These are phyloP conservation scores for Thecophora atra DNA, from an alignment of 2,888 invertebrate genomes.

Conservation along the genomic window DNA sequence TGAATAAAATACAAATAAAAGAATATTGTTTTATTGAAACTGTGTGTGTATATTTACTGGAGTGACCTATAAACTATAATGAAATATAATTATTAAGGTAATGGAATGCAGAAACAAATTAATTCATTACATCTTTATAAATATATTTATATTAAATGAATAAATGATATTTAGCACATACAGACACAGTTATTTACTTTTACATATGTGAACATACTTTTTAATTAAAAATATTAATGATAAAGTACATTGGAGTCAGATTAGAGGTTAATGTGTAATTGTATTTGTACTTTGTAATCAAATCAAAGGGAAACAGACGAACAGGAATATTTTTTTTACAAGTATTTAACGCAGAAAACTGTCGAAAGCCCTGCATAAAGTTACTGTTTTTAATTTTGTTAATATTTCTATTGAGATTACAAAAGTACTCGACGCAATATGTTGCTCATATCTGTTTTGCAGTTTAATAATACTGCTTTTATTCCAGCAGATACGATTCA, in stretches of 20 bases:
- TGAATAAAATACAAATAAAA: too few species aligned
- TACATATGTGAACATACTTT: neutral
- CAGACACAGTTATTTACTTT: constrained; percentile 12
- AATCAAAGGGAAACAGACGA: neutral
- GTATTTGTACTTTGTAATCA: constrained; percentile 12
- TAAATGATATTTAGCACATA: constrained; percentile 4
- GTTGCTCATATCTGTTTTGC: neutral
- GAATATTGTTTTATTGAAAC: too few species aligned
- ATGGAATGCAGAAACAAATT: constrained; percentile 26
- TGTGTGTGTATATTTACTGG: too few species aligned
- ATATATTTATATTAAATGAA: constrained; percentile 19
- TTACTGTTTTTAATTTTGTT: too few species aligned
- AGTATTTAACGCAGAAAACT: too few species aligned
- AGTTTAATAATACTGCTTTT: constrained; percentile 15
- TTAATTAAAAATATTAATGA: too few species aligned
- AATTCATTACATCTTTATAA: neutral
- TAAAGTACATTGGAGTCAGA: neutral
- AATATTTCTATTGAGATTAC: too few species aligned
- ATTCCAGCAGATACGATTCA: constrained; percentile 47
- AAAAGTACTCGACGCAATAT: neutral
- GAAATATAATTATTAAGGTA: neutral
- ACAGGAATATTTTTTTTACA: too few species aligned
- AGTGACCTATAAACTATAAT: too few species aligned
- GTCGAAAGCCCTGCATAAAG: too few species aligned
- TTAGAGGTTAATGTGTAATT: neutral